Conservation (phyloP, 2,888 invertebrate species). For the Mesorhabditis belari region DNA sequence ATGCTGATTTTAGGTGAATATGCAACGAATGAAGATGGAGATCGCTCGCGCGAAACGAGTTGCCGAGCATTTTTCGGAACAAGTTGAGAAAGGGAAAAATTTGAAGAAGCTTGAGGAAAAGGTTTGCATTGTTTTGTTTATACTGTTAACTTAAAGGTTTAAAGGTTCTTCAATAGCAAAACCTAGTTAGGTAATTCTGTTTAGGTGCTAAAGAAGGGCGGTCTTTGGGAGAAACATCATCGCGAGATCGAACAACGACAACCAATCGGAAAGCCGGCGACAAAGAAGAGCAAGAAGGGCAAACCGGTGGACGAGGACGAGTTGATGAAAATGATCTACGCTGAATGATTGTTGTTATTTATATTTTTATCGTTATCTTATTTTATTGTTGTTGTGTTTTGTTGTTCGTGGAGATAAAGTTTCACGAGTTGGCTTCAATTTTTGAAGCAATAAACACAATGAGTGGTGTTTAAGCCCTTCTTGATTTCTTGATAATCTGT, state of each 20-base stretch:
- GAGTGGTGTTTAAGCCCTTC: no score
- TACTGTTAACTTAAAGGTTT: not conserved
- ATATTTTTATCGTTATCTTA: not conserved
- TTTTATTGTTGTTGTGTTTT: not conserved
- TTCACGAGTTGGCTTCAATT: no score
- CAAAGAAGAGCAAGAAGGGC: slow-evolving; percentile 16
- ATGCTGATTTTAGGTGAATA: not conserved
- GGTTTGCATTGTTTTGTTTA: slow-evolving; percentile 19
- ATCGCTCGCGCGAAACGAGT: slow-evolving; percentile 85
- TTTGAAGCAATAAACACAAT: no score
- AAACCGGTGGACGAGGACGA: slow-evolving; percentile 14
- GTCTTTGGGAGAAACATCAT: slow-evolving; percentile 43
- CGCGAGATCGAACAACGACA: slow-evolving; percentile 42
- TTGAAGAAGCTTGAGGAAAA: slow-evolving; percentile 48
- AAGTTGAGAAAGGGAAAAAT: slow-evolving; percentile 53
- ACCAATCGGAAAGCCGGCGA: no score
- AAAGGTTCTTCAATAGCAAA: not conserved
- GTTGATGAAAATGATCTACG: slow-evolving; percentile 36
- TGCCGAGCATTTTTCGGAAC: slow-evolving; percentile 73
- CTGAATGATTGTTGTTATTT: slow-evolving; percentile 1
- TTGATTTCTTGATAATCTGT: no score
- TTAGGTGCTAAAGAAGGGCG: slow-evolving; percentile 41
- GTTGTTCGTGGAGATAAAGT: not conserved
- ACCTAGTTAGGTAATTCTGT: not conserved
- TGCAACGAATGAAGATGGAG: slow-evolving; percentile 62